phyloP scores from a whole-genome alignment of 2,113 vertebrate genomes.

The Chaetodon trifascialis region DNA sequence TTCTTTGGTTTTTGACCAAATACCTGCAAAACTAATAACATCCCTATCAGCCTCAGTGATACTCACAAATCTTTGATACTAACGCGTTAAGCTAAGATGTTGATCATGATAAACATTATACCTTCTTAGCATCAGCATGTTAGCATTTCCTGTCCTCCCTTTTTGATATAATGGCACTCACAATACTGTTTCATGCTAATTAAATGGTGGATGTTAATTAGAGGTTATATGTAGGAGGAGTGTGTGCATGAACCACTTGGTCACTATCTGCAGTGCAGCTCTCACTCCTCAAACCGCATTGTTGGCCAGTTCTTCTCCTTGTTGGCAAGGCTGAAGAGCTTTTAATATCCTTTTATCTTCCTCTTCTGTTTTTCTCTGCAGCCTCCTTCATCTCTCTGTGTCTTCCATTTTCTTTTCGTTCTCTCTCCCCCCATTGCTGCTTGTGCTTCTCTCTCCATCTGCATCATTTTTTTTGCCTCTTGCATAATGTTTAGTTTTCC shows the following conservation, averaged over 20 bases:
- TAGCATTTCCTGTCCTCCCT: background rate
- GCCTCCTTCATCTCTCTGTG: slow-evolving; percentile 3
- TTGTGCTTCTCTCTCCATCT: slow-evolving; percentile 11
- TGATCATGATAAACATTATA: background rate
- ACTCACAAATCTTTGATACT: background rate
- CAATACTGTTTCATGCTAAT: slow-evolving; percentile 2
- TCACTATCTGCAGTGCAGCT: slow-evolving; percentile 75
- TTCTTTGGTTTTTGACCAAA: background rate
- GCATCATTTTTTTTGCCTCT: slow-evolving; percentile 7
- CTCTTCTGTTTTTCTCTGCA: slow-evolving; percentile 43
- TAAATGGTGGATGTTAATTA: slow-evolving; percentile 20
- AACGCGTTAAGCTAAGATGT: background rate
- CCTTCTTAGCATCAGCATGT: background rate
- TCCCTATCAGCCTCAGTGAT: background rate
- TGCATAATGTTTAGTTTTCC: slow-evolving; percentile 28
- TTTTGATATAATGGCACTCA: background rate
- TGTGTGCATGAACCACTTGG: slow-evolving; percentile 46
- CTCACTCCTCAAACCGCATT: slow-evolving; percentile 59
- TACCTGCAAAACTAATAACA: too few relatives aligned
- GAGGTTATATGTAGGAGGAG: slow-evolving; percentile 28
- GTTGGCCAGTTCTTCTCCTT: slow-evolving; percentile 58
- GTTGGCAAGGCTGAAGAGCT: slow-evolving; percentile 54
- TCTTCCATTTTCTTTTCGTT: background rate
- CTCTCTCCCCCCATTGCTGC: background rate
- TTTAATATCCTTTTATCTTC: slow-evolving; percentile 59